These are phyloP conservation scores for Cantharis rufa DNA, from an alignment of 2,888 invertebrate species.

Conservation along the genomic window DNA sequence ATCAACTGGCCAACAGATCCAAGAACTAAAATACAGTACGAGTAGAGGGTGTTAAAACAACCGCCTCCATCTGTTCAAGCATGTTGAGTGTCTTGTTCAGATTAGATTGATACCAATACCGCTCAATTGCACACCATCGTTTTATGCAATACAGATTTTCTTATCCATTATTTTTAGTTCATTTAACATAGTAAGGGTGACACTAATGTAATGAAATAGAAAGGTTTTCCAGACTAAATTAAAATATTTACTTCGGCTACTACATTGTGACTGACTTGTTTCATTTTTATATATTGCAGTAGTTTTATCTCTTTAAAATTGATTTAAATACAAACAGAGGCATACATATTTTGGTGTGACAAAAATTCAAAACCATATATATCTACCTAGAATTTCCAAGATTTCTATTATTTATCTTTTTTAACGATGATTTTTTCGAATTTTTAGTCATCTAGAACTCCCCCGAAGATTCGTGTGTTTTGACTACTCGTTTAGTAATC, in stretches of 20 bases:
- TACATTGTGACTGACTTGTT: not conserved
- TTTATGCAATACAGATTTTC: conserved; percentile 35
- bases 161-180: conserved; percentile 37
- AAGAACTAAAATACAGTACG: conserved; percentile 35
- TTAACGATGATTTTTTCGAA: no score
- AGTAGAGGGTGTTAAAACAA: conserved; percentile 40
- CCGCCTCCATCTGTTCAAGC: conserved; percentile 46
- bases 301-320: not conserved
- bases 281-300: not conserved
- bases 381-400: no score
- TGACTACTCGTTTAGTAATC: no score
- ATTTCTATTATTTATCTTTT: no score
- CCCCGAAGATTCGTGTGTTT: no score
- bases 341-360: not conserved
- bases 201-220: not conserved
- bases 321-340: not conserved
- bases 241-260: not conserved
- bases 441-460: no score
- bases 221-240: not conserved
- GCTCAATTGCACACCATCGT: conserved; percentile 44
- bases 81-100: conserved; percentile 42
- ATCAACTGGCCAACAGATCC: conserved; percentile 45
- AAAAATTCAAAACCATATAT: not conserved
- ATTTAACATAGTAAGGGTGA: conserved; percentile 19
- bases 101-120: conserved; percentile 45